Percentiles rank a stretch among this genome's conserved stretches.
phyloP scores from a whole-genome alignment of 2,113 vertebrate genomes.

The Melospiza georgiana region DNA sequence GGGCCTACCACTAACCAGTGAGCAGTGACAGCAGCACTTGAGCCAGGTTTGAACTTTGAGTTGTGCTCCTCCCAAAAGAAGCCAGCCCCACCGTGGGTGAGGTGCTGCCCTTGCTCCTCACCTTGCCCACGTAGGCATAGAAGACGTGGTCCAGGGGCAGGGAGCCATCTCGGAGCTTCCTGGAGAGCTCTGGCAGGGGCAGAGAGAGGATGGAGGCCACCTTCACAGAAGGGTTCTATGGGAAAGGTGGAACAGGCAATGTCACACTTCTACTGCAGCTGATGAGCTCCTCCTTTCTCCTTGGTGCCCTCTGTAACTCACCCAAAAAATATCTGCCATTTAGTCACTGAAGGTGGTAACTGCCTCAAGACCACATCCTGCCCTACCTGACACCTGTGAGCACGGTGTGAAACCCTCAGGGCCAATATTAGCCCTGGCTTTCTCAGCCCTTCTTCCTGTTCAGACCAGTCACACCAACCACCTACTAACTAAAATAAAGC shows the following conservation, averaged over 20 bases:
- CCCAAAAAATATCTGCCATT: neutral
- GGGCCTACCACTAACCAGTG: neutral
- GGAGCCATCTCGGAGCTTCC: slow-evolving; percentile 66
- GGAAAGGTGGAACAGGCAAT: neutral
- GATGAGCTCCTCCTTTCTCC: neutral
- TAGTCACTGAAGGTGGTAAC: neutral
- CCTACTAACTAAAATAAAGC: neutral
- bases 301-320: neutral
- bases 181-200: slow-evolving; percentile 73
- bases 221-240: slow-evolving; percentile 61
- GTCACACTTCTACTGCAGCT: neutral
- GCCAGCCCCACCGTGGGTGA: accelerated
- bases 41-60: neutral
- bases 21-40: neutral
- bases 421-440: neutral
- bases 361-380: neutral
- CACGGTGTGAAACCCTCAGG: neutral
- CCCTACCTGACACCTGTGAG: neutral
- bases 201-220: slow-evolving; percentile 62
- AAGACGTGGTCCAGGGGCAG: slow-evolving; percentile 75
- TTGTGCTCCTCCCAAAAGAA: neutral
- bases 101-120: neutral
- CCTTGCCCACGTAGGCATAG: slow-evolving; percentile 82
- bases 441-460: neutral
- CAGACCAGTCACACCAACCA: neutral